Conservation (phyloP, 2,113 vertebrate species). For the Dicentrarchus labrax region DNA sequence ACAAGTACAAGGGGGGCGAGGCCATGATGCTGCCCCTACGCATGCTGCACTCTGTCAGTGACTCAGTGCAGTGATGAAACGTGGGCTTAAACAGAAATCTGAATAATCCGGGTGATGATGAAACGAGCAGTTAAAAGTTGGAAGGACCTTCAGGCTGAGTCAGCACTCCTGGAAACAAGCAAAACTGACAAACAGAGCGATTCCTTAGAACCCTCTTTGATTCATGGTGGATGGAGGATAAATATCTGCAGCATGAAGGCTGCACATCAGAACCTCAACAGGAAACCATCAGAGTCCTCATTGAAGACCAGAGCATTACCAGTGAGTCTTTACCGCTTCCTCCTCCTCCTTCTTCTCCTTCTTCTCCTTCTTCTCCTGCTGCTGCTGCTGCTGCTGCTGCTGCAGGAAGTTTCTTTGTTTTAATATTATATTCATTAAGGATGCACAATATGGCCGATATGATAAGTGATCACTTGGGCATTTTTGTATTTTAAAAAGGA, state of each 20-base stretch:
- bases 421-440: no score
- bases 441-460: no score
- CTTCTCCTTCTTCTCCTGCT: no score
- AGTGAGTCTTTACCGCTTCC: slow-evolving; percentile 19
- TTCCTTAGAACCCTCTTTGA: neutral
- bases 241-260: slow-evolving; percentile 32
- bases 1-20: no score
- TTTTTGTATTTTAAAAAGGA: no score
- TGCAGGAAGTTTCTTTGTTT: no score
- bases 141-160: slow-evolving; percentile 7
- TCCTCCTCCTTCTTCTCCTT: neutral
- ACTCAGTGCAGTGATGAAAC: neutral
- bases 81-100: neutral
- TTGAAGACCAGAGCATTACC: neutral
- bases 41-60: no score
- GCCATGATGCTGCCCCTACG: no score
- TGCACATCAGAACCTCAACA: neutral
- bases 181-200: neutral
- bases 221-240: slow-evolving; percentile 29
- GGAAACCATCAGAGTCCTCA: slow-evolving; percentile 2
- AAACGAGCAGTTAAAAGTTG: neutral
- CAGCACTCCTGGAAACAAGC: slow-evolving; percentile 10
- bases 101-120: neutral
- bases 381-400: no score
- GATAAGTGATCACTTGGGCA: no score